These are phyloP conservation scores for Neomorphus geoffroyi DNA, from an alignment of 2,797 vertebrate species.

Conservation along the genomic window DNA sequence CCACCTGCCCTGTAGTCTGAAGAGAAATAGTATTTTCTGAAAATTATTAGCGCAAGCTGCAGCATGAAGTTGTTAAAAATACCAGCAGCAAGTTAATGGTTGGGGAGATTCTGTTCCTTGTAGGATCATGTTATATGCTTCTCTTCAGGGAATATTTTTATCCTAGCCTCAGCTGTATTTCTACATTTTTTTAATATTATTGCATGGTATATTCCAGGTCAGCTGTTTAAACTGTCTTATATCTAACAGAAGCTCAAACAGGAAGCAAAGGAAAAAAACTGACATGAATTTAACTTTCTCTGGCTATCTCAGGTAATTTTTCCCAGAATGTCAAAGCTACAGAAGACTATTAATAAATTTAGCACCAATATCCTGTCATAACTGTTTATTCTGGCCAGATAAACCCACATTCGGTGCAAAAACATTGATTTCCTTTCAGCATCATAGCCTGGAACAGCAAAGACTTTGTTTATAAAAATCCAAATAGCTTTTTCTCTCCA, in stretches of 20 bases:
- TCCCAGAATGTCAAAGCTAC: slow-evolving; percentile 36
- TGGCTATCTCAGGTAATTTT: slow-evolving; percentile 64
- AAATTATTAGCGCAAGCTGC: not conserved
- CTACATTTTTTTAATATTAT: not conserved
- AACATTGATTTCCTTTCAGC: slow-evolving; percentile 67
- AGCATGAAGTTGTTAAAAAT: not conserved
- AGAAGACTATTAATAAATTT: slow-evolving; percentile 67
- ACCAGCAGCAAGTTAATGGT: not conserved
- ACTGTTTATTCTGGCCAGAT: slow-evolving; percentile 67
- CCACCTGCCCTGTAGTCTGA: not conserved
- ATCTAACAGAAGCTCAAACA: slow-evolving; percentile 64
- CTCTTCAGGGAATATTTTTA: not conserved
- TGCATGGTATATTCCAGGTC: slow-evolving; percentile 5
- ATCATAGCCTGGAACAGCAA: slow-evolving; percentile 51
- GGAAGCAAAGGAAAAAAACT: slow-evolving; percentile 33
- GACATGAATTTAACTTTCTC: slow-evolving; percentile 45
- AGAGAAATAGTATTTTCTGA: not conserved
- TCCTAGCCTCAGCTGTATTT: not conserved
- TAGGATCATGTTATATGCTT: not conserved
- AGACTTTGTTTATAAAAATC: slow-evolving; percentile 58
- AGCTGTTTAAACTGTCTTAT: slow-evolving; percentile 67
- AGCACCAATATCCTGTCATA: slow-evolving; percentile 66
- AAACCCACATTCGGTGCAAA: slow-evolving; percentile 61
- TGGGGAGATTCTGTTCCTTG: not conserved
- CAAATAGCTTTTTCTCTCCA: slow-evolving; percentile 52